Evolutionary conservation across 2,113 vertebrate genomes (phyloP).

Genomic region (Theropithecus gelada): DNA sequence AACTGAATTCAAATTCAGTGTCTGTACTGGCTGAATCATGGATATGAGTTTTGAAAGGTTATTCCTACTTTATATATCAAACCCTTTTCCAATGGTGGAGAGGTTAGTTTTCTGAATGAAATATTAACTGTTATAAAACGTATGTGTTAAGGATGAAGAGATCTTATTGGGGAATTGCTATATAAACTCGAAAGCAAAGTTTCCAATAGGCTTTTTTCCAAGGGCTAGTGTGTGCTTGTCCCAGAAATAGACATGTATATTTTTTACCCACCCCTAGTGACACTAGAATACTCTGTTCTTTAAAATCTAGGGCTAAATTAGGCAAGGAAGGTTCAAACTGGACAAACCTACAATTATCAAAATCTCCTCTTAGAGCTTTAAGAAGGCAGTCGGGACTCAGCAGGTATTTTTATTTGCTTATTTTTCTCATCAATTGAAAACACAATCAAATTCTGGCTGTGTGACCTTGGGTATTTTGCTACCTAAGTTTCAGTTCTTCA

Average conservation of each 20-base stretch:
- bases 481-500: not conserved
- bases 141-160: not conserved
- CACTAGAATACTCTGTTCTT: not conserved
- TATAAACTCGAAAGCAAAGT: not conserved
- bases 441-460: not conserved
- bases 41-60: not conserved
- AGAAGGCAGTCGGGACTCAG: not conserved
- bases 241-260: not conserved
- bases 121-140: not conserved
- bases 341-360: not conserved
- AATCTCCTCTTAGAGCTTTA: not conserved
- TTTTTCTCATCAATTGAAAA: not conserved
- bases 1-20: not conserved
- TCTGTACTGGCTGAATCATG: not conserved
- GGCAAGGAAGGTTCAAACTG: not conserved
- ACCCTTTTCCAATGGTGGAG: not conserved
- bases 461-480: not conserved
- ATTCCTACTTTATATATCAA: not conserved
- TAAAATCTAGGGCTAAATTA: conserved; percentile 7
- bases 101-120: not conserved
- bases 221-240: not conserved
- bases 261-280: not conserved
- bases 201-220: not conserved
- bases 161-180: not conserved
- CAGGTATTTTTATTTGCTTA: conserved; percentile 11